A percentile compares a stretch with the other conserved stretches of the same genome.
These are phyloP conservation scores for Steromphala cineraria DNA, from an alignment of 2,888 invertebrate genomes.

Conservation along the genomic window DNA sequence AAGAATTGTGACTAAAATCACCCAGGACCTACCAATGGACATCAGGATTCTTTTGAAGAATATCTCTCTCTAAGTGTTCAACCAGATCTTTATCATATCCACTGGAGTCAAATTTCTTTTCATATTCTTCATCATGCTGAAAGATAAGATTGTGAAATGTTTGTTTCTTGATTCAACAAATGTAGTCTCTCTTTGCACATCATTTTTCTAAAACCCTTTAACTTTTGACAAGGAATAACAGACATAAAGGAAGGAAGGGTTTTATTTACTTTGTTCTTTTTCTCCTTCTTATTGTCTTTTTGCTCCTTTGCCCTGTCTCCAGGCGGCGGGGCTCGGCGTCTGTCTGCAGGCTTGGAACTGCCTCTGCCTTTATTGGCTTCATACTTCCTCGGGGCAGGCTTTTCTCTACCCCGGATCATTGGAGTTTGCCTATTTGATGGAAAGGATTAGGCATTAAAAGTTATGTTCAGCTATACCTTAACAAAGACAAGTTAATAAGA, in stretches of 20 bases:
- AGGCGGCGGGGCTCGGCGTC: slow-evolving; percentile 37
- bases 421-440: slow-evolving; percentile 64
- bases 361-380: slow-evolving; percentile 48
- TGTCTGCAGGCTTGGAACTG: slow-evolving; percentile 31
- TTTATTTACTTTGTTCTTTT: slow-evolving; percentile 34
- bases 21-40: slow-evolving; percentile 91
- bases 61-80: slow-evolving; percentile 95
- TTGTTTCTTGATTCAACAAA: too few species aligned
- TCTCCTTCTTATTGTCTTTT: slow-evolving; percentile 39
- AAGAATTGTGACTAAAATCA: too few species aligned
- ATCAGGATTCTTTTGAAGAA: slow-evolving; percentile 96
- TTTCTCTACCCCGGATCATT: slow-evolving; percentile 59
- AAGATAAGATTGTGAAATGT: neutral
- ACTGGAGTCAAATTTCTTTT: slow-evolving; percentile 88
- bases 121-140: slow-evolving; percentile 58
- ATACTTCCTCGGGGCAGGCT: slow-evolving; percentile 42
- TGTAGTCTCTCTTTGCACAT: too few species aligned
- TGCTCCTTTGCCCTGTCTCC: slow-evolving; percentile 38
- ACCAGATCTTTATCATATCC: slow-evolving; percentile 93
- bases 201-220: too few species aligned
- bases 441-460: neutral
- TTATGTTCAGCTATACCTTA: too few species aligned
- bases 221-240: too few species aligned
- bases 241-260: too few species aligned
- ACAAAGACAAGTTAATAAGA: too few species aligned